A percentile compares a stretch with the other conserved stretches of the same genome.
These are phyloP conservation scores for Progne subis DNA, from an alignment of 2,113 vertebrate genomes.

Conservation along the genomic window DNA sequence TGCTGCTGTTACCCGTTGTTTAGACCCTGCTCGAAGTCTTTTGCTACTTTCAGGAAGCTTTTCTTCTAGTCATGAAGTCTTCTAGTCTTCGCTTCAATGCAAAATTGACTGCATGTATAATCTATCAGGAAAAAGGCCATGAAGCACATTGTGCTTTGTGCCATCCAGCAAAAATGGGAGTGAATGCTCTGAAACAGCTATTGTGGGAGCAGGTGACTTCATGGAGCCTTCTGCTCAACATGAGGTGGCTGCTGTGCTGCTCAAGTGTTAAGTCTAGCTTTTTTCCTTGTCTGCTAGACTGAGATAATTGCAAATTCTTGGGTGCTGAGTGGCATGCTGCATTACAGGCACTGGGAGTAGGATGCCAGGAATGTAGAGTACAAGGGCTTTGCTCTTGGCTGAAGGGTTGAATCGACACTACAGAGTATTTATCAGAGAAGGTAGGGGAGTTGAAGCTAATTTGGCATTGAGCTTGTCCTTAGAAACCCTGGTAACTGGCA, in stretches of 20 bases:
- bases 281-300: constrained; percentile 43
- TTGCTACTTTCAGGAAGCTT: neutral
- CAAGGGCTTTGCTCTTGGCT: constrained; percentile 31
- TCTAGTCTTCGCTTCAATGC: neutral
- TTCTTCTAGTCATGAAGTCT: neutral
- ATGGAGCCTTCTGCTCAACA: neutral
- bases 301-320: constrained; percentile 60
- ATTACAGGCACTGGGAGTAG: constrained; percentile 15
- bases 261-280: constrained; percentile 18
- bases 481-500: neutral
- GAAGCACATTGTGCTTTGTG: neutral
- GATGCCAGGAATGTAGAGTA: constrained; percentile 32
- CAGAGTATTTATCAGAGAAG: neutral
- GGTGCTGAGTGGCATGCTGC: constrained; percentile 44
- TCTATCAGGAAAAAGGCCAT: neutral
- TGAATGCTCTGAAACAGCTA: neutral
- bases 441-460: neutral
- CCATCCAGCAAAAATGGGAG: neutral
- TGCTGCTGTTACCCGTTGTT: neutral
- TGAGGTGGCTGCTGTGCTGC: neutral
- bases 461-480: neutral
- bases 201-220: neutral
- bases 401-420: neutral
- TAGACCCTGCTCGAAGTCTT: neutral
- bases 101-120: neutral